Evolutionary conservation across 2,797 vertebrate genomes (phyloP).

Genomic region (Cirrhinus mrigala): DNA sequence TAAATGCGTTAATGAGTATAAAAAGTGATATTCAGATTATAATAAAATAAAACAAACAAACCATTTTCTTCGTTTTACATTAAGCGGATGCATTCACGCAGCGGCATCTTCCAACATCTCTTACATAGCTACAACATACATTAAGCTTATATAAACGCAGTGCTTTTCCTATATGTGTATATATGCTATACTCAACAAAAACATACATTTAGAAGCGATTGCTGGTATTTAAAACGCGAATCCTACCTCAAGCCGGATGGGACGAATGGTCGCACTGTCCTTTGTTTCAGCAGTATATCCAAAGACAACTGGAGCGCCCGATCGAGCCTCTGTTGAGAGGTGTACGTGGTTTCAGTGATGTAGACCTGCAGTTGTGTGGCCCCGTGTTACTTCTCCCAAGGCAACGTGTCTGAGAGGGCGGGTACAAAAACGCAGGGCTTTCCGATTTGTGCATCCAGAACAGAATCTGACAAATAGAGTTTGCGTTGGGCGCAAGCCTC

Average conservation of each 20-base stretch:
- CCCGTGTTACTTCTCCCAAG: slow-evolving; percentile 84
- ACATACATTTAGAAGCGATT: too few relatives aligned
- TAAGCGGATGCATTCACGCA: background rate
- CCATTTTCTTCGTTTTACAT: background rate
- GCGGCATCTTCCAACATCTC: slow-evolving; percentile 20
- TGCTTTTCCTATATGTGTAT: background rate
- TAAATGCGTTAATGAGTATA: background rate
- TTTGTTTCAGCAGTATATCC: slow-evolving; percentile 77
- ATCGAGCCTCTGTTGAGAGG: slow-evolving; percentile 68
- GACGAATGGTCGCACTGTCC: slow-evolving; percentile 65
- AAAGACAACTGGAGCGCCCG: slow-evolving; percentile 54
- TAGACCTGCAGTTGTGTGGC: slow-evolving; percentile 68
- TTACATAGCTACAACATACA: background rate
- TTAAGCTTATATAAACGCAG: background rate
- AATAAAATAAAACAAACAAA: background rate
- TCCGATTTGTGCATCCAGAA: slow-evolving; percentile 68
- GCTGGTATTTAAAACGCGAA: background rate
- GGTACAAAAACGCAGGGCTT: slow-evolving; percentile 53
- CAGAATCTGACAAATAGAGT: slow-evolving; percentile 68
- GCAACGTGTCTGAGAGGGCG: slow-evolving; percentile 85
- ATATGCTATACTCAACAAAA: background rate
- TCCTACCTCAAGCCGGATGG: slow-evolving; percentile 68
- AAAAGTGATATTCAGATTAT: background rate
- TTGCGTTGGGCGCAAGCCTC: slow-evolving; percentile 38
- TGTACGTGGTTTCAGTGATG: slow-evolving; percentile 69